A percentile compares a stretch with the other conserved stretches of the same genome.
Conservation (phyloP, 2,888 invertebrate genomes). For the Clanis bilineata region DNA sequence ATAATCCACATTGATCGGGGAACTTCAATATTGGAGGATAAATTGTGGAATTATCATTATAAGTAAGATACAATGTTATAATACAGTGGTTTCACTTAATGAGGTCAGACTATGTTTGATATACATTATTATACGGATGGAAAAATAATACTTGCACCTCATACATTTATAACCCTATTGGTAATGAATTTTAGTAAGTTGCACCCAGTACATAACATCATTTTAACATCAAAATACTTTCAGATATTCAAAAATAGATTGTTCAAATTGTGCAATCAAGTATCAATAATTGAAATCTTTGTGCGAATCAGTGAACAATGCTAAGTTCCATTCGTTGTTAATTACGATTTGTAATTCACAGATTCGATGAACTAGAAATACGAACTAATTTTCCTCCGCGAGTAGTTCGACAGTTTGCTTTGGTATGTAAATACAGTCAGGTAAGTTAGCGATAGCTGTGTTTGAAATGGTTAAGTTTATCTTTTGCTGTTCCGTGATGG, state of each 20-base stretch:
- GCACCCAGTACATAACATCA: no score
- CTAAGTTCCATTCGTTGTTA: conserved; percentile 5
- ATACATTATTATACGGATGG: no score
- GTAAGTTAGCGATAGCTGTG: background rate
- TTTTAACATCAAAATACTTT: no score
- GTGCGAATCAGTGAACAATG: background rate
- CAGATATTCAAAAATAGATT: no score
- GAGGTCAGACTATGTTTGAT: no score
- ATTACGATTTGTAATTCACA: background rate
- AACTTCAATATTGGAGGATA: background rate
- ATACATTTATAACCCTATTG: no score
- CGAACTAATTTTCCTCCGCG: background rate
- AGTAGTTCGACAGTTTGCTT: background rate
- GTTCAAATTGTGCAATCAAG: background rate
- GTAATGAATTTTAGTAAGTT: no score
- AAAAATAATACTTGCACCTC: no score
- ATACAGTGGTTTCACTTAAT: no score
- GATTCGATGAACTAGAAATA: background rate
- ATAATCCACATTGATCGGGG: background rate
- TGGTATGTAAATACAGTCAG: background rate
- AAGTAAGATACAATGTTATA: background rate
- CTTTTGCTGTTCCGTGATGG: background rate
- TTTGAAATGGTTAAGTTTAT: background rate
- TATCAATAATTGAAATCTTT: background rate
- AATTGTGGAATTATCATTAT: background rate